Percentiles rank a stretch among this genome's conserved stretches.
Evolutionary conservation across 2,797 vertebrate species (phyloP).

Genomic region (Gymnoscopelus microlampas): DNA sequence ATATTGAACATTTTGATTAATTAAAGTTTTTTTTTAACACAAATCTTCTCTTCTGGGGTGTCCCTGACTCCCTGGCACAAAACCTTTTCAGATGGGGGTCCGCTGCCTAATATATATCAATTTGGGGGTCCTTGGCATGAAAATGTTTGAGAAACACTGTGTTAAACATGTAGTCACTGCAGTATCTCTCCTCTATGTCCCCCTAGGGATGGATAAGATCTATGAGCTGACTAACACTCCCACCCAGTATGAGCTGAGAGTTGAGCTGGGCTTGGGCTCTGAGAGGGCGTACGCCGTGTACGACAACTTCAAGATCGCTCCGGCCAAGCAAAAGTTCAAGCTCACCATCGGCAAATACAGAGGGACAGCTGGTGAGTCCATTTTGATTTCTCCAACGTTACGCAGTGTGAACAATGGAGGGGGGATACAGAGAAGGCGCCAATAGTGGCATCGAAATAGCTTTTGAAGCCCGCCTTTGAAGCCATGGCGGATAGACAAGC

Average conservation of each 20-base stretch:
- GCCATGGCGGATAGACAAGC: not conserved
- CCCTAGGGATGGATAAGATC: constrained; percentile 88
- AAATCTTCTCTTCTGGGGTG: no score
- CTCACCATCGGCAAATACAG: constrained; percentile 86
- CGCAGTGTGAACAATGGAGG: no score
- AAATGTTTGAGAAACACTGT: no score
- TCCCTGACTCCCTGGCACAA: no score
- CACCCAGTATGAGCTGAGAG: constrained; percentile 80
- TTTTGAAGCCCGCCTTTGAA: not conserved
- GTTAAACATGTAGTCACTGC: no score
- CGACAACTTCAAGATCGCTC: constrained; percentile 86
- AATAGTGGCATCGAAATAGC: not conserved
- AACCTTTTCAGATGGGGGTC: no score
- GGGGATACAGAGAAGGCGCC: not conserved
- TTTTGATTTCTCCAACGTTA: no score
- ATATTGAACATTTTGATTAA: no score
- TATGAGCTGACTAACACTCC: constrained; percentile 85
- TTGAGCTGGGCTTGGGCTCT: constrained; percentile 81
- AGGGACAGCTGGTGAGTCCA: constrained; percentile 83
- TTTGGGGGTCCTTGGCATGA: no score
- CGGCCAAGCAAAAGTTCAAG: constrained; percentile 85
- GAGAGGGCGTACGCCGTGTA: constrained; percentile 86
- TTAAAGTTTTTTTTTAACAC: no score
- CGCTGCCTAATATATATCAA: no score
- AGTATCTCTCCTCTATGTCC: constrained; percentile 15